A percentile compares a stretch with the other conserved stretches of the same genome.
Conservation (phyloP, 2,797 vertebrate genomes). For the Holocentrus rufus region DNA sequence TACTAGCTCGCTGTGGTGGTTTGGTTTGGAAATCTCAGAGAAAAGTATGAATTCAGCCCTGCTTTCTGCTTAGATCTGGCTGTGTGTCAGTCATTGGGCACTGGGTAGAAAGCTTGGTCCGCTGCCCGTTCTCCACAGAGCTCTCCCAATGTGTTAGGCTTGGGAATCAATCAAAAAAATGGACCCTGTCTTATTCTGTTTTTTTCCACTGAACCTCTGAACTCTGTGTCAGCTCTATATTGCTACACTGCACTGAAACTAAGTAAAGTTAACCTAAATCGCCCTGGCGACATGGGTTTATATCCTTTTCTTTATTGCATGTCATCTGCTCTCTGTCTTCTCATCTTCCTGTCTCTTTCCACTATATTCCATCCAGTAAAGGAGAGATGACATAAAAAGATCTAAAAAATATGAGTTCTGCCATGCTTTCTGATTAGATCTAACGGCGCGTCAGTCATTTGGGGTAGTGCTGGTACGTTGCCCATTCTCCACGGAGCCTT, state of each 20-base stretch:
- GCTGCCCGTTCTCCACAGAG: conserved; percentile 18
- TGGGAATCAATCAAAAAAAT: conserved; percentile 15
- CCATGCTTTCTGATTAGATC: conserved; percentile 57
- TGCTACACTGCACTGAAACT: not conserved
- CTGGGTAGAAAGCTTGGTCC: conserved; percentile 13
- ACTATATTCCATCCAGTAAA: not conserved
- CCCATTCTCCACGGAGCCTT: conserved; percentile 25
- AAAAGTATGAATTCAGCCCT: conserved; percentile 58
- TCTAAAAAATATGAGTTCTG: conserved; percentile 52
- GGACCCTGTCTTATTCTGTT: not conserved
- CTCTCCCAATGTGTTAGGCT: conserved; percentile 13
- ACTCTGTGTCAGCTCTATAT: not conserved
- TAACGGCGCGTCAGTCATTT: conserved; percentile 48
- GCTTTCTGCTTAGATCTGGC: conserved; percentile 53
- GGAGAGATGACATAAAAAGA: not conserved
- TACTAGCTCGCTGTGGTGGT: conserved; percentile 35
- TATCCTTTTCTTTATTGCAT: not conserved
- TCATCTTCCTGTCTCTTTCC: not conserved
- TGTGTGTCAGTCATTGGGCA: conserved; percentile 48
- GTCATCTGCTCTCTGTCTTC: not conserved
- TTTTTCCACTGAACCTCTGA: not conserved
- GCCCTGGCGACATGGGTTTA: too few relatives aligned
- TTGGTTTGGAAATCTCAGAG: conserved; percentile 48
- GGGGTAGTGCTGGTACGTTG: conserved; percentile 8
- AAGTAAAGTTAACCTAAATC: not conserved